phyloP scores from a whole-genome alignment of 1,140 invertebrate species.

The Heliconius congener region DNA sequence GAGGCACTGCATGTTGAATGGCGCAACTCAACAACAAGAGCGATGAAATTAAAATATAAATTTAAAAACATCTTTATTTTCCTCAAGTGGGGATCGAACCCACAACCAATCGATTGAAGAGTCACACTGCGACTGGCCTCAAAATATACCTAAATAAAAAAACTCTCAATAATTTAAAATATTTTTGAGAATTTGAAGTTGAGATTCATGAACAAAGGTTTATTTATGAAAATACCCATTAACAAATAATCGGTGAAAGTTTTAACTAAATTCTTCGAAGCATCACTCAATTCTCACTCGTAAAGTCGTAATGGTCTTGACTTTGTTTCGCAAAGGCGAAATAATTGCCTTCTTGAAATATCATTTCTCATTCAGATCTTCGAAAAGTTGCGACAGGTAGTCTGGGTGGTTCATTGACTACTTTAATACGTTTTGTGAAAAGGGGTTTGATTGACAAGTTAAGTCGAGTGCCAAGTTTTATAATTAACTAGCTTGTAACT shows the following conservation, averaged over 20 bases:
- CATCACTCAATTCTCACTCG: constrained; percentile 16
- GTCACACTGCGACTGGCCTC: too few relatives aligned
- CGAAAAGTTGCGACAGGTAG: constrained; percentile 18
- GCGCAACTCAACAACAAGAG: too few relatives aligned
- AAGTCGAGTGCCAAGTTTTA: neutral
- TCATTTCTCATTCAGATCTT: constrained; percentile 26
- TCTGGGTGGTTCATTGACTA: neutral
- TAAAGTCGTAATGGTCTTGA: constrained; percentile 29
- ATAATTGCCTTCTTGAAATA: constrained; percentile 28
- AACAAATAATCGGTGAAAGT: neutral
- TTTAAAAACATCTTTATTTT: too few relatives aligned
- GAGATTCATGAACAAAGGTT: too few relatives aligned
- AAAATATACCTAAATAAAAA: too few relatives aligned
- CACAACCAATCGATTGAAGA: too few relatives aligned
- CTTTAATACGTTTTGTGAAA: constrained; percentile 17
- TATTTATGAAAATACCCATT: neutral
- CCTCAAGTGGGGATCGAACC: too few relatives aligned
- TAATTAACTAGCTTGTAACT: neutral
- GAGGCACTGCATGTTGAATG: too few relatives aligned
- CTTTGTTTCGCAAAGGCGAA: constrained; percentile 23
- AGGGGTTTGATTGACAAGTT: constrained; percentile 5
- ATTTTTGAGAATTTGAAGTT: too few relatives aligned
- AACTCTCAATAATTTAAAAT: too few relatives aligned
- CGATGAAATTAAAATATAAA: too few relatives aligned
- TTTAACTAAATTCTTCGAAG: constrained; percentile 1